Percentiles rank a stretch among this genome's conserved stretches.
phyloP scores from a whole-genome alignment of 2,113 vertebrate genomes.

The Zapus hudsonius region DNA sequence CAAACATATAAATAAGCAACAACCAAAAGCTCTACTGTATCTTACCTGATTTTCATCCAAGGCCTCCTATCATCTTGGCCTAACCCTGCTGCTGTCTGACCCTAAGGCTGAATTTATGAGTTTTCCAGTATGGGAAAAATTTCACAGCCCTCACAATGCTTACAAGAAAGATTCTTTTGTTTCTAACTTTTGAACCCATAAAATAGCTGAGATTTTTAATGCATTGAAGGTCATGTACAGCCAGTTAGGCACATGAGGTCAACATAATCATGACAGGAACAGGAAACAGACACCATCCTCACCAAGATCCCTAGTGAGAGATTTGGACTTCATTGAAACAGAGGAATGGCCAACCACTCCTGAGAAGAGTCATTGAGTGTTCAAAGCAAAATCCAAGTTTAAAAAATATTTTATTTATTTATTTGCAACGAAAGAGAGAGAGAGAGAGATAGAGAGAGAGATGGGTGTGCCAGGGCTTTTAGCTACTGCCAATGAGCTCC shows the following conservation, averaged over 20 bases:
- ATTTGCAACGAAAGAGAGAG: no score
- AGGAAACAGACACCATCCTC: not conserved
- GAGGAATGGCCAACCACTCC: not conserved
- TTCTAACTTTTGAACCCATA: not conserved
- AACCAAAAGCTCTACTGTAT: not conserved
- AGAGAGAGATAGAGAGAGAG: no score
- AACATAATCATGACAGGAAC: not conserved
- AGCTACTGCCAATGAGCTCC: no score
- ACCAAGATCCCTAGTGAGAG: not conserved
- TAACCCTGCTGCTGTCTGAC: not conserved
- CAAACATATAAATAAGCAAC: conserved; percentile 4
- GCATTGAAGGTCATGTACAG: not conserved
- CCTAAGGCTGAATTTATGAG: not conserved
- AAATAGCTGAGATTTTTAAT: conserved; percentile 6
- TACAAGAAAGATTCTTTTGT: conserved; percentile 1
- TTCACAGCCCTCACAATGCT: not conserved
- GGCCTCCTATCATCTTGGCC: not conserved
- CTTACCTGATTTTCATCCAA: not conserved
- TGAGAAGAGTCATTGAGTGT: not conserved
- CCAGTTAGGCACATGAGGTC: not conserved
- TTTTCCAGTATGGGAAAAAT: not conserved
- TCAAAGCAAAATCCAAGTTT: not conserved
- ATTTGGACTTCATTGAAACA: not conserved
- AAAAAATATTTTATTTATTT: no score
- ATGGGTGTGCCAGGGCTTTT: no score